Evolutionary conservation across 35 echinoderm and acorn worm genomes (phyloP).

Genomic region (Heliocidaris tuberculata): DNA sequence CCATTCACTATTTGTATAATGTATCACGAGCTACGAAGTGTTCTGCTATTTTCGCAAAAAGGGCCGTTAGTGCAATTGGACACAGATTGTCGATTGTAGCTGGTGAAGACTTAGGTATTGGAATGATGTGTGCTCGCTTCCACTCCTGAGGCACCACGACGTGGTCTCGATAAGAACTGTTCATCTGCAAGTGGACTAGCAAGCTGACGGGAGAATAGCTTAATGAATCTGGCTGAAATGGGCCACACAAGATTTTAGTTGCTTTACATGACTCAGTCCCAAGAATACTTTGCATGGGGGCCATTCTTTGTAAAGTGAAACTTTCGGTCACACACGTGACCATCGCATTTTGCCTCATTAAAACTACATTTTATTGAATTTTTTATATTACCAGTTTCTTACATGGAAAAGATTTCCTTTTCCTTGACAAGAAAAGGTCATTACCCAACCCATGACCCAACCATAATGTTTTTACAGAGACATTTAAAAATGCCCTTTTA

Average conservation of each 20-base stretch:
- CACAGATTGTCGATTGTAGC: conserved; percentile 32
- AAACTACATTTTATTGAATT: too few relatives aligned
- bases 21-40: not conserved
- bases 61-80: conserved; percentile 35
- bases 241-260: not conserved
- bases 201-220: conserved; percentile 27
- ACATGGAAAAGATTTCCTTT: too few relatives aligned
- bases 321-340: too few relatives aligned
- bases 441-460: too few relatives aligned
- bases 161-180: conserved; percentile 3
- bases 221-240: conserved; percentile 43
- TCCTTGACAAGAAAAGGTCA: too few relatives aligned
- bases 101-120: conserved; percentile 49
- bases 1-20: too few relatives aligned
- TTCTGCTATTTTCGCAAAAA: too few relatives aligned
- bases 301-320: not conserved
- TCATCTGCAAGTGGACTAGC: conserved; percentile 25
- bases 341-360: too few relatives aligned
- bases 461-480: too few relatives aligned
- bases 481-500: too few relatives aligned
- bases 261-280: not conserved
- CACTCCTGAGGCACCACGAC: conserved; percentile 32
- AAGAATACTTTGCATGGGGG: not conserved
- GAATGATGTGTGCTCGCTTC: conserved; percentile 43
- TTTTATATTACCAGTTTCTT: too few relatives aligned